These are phyloP conservation scores for Chrysochloris asiatica DNA, from an alignment of 2,113 vertebrate species.

Conservation along the genomic window DNA sequence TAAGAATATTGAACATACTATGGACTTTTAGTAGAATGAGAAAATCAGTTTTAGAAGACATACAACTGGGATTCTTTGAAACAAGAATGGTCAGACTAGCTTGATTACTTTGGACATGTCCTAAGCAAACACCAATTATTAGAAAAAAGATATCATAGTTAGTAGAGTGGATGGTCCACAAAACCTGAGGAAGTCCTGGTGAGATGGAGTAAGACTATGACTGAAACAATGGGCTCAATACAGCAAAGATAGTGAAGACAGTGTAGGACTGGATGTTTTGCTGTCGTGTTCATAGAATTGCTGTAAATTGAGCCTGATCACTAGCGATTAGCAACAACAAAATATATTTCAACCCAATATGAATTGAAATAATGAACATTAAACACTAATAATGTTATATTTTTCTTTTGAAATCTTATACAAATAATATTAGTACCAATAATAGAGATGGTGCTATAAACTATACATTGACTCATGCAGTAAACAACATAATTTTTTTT, in stretches of 20 bases:
- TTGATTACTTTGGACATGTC: neutral
- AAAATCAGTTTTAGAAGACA: neutral
- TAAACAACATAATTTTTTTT: neutral
- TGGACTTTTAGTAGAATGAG: neutral
- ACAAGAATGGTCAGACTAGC: neutral
- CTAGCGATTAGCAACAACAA: neutral
- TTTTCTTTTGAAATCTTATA: neutral
- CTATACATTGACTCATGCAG: neutral
- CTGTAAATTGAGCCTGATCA: neutral
- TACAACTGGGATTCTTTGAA: neutral
- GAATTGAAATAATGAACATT: neutral
- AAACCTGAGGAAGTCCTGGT: neutral
- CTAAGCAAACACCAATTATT: neutral
- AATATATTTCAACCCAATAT: neutral
- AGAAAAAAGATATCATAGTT: neutral
- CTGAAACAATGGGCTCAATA: neutral
- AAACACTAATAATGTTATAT: neutral
- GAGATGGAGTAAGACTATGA: neutral
- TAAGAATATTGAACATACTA: neutral
- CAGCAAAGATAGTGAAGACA: neutral
- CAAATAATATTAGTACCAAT: neutral
- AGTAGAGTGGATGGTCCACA: neutral
- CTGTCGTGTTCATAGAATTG: neutral
- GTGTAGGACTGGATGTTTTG: neutral
- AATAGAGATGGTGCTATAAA: neutral